Conservation (phyloP, 2,888 invertebrate genomes). For the Lithodes maja region DNA sequence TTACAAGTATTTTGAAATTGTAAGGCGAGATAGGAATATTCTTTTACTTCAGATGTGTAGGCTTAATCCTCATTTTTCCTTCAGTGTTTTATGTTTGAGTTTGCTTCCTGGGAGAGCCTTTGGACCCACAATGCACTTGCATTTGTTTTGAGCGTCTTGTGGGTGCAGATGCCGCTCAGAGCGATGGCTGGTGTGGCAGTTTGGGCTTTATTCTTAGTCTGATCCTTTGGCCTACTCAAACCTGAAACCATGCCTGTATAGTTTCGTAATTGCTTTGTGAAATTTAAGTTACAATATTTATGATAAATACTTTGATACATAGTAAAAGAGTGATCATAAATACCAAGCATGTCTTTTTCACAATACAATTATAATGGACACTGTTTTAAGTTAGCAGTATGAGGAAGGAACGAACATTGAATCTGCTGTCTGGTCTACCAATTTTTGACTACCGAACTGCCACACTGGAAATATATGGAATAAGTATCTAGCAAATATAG, state of each 20-base stretch:
- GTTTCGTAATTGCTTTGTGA: too few species aligned
- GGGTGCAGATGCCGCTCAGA: constrained; percentile 13
- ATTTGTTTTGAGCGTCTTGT: constrained; percentile 61
- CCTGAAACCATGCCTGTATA: too few species aligned
- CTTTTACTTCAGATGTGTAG: background rate
- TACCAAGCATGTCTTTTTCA: too few species aligned
- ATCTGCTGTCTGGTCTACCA: too few species aligned
- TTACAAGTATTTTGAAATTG: background rate
- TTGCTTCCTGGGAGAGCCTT: background rate
- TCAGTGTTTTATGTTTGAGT: background rate
- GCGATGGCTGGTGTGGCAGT: constrained; percentile 34
- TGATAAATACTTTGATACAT: too few species aligned
- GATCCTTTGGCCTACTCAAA: background rate
- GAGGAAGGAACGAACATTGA: too few species aligned
- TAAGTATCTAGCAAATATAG: background rate
- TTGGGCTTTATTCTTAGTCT: background rate
- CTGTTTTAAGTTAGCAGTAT: too few species aligned
- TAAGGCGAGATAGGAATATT: background rate
- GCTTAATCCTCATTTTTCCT: background rate
- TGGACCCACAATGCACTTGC: constrained; percentile 46
- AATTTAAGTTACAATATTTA: too few species aligned
- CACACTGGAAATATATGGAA: constrained; percentile 3
- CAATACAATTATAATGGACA: too few species aligned
- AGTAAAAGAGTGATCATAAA: too few species aligned
- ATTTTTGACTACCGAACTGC: background rate